Conservation (phyloP, 2,888 invertebrate species). For the Deroplatys truncata region DNA sequence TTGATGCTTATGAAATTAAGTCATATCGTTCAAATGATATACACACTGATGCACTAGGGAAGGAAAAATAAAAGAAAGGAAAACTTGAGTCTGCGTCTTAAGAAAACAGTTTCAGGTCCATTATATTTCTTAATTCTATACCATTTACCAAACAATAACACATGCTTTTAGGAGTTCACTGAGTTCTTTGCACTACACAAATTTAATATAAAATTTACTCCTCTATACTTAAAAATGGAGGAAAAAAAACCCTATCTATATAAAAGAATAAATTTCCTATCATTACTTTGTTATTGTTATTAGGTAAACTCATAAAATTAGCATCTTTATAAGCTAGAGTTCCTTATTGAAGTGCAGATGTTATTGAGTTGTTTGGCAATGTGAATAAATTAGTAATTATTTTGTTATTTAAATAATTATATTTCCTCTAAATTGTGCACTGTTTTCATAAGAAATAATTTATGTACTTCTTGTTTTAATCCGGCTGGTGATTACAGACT, state of each 20-base stretch:
- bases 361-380: background rate
- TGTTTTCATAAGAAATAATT: background rate
- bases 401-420: background rate
- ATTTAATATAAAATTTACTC: slow-evolving; percentile 6
- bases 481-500: background rate
- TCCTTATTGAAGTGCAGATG: background rate
- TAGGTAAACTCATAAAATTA: background rate
- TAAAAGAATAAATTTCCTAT: background rate
- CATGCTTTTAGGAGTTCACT: background rate
- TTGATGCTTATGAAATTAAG: background rate
- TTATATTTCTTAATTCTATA: background rate
- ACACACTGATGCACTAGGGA: background rate
- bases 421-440: background rate
- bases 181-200: slow-evolving; percentile 11
- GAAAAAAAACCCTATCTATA: background rate
- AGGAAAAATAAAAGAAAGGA: background rate
- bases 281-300: background rate
- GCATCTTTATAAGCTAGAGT: background rate
- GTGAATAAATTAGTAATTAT: background rate
- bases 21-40: background rate
- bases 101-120: background rate
- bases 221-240: background rate
- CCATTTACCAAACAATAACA: slow-evolving; percentile 3
- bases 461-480: background rate
- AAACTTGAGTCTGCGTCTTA: background rate